Evolutionary conservation across 2,888 invertebrate genomes (phyloP), one percentile per base, ranked within the genome.

Genomic region (Piscicola geometra): DNA sequence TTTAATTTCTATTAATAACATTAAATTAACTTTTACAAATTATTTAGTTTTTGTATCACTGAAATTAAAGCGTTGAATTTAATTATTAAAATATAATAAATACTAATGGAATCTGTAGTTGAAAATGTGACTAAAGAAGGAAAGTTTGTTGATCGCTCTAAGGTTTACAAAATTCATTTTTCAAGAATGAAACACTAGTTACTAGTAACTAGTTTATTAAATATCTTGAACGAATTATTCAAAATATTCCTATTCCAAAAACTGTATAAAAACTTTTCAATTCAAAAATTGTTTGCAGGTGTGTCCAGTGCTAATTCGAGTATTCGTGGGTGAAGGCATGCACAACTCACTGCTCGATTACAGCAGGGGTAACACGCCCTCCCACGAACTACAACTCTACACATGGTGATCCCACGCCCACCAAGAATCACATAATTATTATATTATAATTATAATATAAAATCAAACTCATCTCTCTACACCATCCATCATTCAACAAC

Each of bases 321-420:
- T 77, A 3, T 77, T 77, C 56, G 21, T 67, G 32, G 71, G 67
- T 1, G 68, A 56, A 36, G 94, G 94, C 18, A 90, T 95, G 64
- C 98, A 99, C 85, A 93, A 97, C 86, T 92, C 92, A 74, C 88
- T 92, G 21, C 89, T 90, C 77, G 98, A 99, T 82, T 99, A 94
- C 84, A 90, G 90, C 77, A 90, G 94, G 84, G 94, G 95, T 52
- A 92, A 91, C 83, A 93, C 94, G 0, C 99, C 99, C 5, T 91
- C 93, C 75, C 97, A 97, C 85, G 98, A 98, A 85, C 88, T 99
- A 28, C 98, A 99, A 87, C 97, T 99, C 82, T 98, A 98, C 85
- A 98, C 98, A 35, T 98, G 98, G 97, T 76, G 18, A 47, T 47
- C 21, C 21, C 12, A 47, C 21, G 21, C 9, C 21, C 9, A 47